Percentiles rank a stretch among this genome's conserved stretches.
Evolutionary conservation across 2,797 vertebrate species (phyloP).

Genomic region (Channa striata): DNA sequence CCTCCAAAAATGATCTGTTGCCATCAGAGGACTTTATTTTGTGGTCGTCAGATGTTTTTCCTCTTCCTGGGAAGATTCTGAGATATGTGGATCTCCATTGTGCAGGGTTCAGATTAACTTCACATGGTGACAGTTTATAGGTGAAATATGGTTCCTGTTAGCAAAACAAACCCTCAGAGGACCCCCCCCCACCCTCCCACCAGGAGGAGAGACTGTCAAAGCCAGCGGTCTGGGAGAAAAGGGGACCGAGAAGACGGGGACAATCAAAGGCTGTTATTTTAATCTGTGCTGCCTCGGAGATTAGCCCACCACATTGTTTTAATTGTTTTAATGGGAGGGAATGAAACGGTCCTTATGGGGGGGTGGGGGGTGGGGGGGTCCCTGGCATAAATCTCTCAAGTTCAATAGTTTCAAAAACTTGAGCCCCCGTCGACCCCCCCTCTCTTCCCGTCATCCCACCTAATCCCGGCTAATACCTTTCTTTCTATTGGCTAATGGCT

Average conservation of each 20-base stretch:
- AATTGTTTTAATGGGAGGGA: slow-evolving; percentile 87
- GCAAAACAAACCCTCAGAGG: slow-evolving; percentile 82
- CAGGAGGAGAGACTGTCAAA: slow-evolving; percentile 63
- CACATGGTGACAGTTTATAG: slow-evolving; percentile 77
- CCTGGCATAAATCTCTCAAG: slow-evolving; percentile 87
- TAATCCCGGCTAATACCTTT: slow-evolving; percentile 88
- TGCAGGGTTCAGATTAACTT: slow-evolving; percentile 76
- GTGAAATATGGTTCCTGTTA: slow-evolving; percentile 83
- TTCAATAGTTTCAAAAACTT: slow-evolving; percentile 90
- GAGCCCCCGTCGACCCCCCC: slow-evolving; percentile 80
- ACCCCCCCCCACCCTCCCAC: slow-evolving; percentile 30
- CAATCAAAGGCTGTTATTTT: slow-evolving; percentile 87
- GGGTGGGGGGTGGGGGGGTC: too few relatives aligned
- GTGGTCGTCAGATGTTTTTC: slow-evolving; percentile 1
- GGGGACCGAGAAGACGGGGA: slow-evolving; percentile 71
- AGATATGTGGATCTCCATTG: slow-evolving; percentile 43
- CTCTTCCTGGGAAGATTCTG: slow-evolving; percentile 42
- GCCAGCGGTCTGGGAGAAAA: slow-evolving; percentile 72
- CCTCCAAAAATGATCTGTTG: background rate
- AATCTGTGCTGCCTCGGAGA: slow-evolving; percentile 85
- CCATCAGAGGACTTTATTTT: slow-evolving; percentile 1
- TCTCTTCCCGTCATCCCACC: slow-evolving; percentile 81
- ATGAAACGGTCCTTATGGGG: slow-evolving; percentile 81
- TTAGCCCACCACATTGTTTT: slow-evolving; percentile 88
- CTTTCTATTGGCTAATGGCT: slow-evolving; percentile 88